A percentile compares a stretch with the other conserved stretches of the same genome.
Conservation (phyloP, 2,888 invertebrate species). For the Agrotis exclamationis region DNA sequence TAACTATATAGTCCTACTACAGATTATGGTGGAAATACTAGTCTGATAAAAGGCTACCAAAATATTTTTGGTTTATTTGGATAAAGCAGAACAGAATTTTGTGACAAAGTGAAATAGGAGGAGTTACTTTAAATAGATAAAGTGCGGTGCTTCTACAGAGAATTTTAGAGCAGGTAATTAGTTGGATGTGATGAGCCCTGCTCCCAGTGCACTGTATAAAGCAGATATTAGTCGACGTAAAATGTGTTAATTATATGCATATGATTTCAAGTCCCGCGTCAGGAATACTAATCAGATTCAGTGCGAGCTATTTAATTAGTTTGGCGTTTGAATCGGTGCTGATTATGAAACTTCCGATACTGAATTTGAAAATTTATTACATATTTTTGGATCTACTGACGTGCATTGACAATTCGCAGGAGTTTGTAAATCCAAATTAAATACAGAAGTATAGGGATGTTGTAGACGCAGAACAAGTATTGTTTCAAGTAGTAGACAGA, state of each 20-base stretch:
- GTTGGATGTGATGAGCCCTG: neutral
- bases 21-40: neutral
- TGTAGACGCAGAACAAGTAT: neutral
- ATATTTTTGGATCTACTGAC: neutral
- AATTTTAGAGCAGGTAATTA: neutral
- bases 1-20: neutral
- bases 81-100: neutral
- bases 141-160: neutral
- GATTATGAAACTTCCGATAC: neutral
- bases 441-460: neutral
- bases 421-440: slow-evolving; percentile 3
- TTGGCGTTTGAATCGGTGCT: neutral
- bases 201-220: neutral
- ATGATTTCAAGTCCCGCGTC: slow-evolving; percentile 4
- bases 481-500: neutral
- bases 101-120: neutral
- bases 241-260: slow-evolving; percentile 37
- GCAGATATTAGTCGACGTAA: neutral
- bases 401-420: neutral
- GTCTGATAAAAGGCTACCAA: neutral
- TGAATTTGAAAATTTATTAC: too few species aligned
- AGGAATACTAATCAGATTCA: slow-evolving; percentile 6
- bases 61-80: neutral
- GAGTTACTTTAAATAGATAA: neutral
- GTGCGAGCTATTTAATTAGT: slow-evolving; percentile 7